phyloP scores from a whole-genome alignment of 1,140 invertebrate species.

The Mesaphorura yosii region DNA sequence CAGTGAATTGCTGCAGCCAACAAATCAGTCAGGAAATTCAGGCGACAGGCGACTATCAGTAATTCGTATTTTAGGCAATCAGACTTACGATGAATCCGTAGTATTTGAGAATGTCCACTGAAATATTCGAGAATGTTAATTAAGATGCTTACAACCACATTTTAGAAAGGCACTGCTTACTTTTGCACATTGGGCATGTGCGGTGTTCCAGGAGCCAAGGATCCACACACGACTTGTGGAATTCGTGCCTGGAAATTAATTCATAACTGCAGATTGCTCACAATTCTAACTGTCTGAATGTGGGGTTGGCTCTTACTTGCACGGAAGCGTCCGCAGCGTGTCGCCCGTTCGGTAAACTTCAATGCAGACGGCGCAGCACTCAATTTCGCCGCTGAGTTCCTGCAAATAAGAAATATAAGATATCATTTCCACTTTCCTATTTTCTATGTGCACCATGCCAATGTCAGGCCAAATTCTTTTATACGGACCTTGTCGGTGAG shows the following conservation, averaged over 20 bases:
- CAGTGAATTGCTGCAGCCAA: slow-evolving; percentile 48
- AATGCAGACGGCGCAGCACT: slow-evolving; percentile 86
- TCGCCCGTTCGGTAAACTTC: slow-evolving; percentile 75
- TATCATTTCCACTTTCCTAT: not conserved
- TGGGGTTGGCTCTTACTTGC: slow-evolving; percentile 51
- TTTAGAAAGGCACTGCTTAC: too few relatives aligned
- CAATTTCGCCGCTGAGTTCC: slow-evolving; percentile 64
- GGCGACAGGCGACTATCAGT: not conserved
- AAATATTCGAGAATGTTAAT: too few relatives aligned
- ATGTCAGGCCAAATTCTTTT: too few relatives aligned
- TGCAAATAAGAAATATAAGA: slow-evolving; percentile 38
- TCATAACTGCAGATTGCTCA: not conserved
- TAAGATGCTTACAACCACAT: too few relatives aligned
- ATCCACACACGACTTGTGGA: slow-evolving; percentile 88
- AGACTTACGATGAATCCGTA: slow-evolving; percentile 69
- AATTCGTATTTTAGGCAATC: not conserved
- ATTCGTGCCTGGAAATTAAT: slow-evolving; percentile 58
- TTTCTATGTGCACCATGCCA: too few relatives aligned
- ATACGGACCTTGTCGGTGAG: slow-evolving; percentile 63
- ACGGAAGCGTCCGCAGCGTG: slow-evolving; percentile 70
- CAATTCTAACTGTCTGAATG: not conserved
- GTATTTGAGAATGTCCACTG: slow-evolving; percentile 84
- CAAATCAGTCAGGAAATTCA: not conserved
- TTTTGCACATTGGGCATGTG: slow-evolving; percentile 90
- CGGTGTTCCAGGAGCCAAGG: slow-evolving; percentile 85